Evolutionary conservation across 1,140 invertebrate species (phyloP).

Genomic region (Archegozetes longisetosus): DNA sequence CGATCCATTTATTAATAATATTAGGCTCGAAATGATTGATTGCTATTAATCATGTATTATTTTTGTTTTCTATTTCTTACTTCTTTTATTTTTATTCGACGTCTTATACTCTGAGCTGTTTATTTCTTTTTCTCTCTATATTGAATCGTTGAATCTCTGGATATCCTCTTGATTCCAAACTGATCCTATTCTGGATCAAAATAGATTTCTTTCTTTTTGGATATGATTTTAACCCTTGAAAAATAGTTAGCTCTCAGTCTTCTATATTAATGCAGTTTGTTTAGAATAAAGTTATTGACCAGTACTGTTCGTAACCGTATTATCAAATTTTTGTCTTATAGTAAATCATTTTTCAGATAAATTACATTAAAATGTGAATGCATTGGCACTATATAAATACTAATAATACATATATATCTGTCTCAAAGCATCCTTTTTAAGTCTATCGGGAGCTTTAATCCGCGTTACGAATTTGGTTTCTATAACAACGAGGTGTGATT

Average conservation of each 20-base stretch:
- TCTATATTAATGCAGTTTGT: no score
- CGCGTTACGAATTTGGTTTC: neutral
- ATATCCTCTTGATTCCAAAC: neutral
- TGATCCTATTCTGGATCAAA: neutral
- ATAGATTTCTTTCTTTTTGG: neutral
- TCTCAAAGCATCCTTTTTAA: no score
- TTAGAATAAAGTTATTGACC: no score
- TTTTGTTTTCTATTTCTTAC: neutral
- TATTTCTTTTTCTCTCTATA: neutral
- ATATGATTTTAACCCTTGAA: no score
- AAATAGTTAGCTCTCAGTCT: no score
- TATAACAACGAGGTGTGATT: neutral
- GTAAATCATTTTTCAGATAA: no score
- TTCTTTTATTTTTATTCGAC: neutral
- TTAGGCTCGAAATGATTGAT: neutral
- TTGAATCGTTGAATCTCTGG: neutral
- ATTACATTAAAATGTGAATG: no score
- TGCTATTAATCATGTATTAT: neutral
- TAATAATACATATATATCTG: no score
- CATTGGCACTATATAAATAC: no score
- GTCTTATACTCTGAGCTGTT: neutral
- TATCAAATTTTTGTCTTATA: no score
- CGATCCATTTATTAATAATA: neutral
- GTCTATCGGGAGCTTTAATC: neutral
- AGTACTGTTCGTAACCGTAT: no score